Percentiles rank a stretch among this genome's conserved stretches.
Conservation (phyloP, 2,797 vertebrate genomes). For the Salarias fasciatus region DNA sequence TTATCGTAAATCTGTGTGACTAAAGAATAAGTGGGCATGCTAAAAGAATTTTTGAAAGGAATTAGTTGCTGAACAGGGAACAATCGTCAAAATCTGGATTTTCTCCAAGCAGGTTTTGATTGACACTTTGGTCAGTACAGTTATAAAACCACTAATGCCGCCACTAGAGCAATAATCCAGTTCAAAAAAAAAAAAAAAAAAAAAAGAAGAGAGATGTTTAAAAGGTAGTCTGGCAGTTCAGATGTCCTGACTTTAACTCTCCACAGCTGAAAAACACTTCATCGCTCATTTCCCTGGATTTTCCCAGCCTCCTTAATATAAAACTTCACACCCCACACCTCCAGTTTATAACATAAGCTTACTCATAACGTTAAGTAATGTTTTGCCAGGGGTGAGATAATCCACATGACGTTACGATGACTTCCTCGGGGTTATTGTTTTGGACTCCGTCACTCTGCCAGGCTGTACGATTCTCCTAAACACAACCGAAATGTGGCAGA, state of each 20-base stretch:
- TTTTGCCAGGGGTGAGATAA: neutral
- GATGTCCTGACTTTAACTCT: too few relatives aligned
- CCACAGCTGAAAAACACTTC: too few relatives aligned
- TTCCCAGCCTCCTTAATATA: too few relatives aligned
- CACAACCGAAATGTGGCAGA: neutral
- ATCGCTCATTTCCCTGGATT: too few relatives aligned
- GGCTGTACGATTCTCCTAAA: neutral
- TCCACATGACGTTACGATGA: neutral
- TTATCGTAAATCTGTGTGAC: neutral
- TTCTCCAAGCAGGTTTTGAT: neutral
- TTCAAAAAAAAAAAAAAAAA: neutral
- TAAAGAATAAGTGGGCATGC: neutral
- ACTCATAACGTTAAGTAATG: too few relatives aligned
- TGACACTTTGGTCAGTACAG: neutral
- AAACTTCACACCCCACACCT: too few relatives aligned
- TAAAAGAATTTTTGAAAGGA: neutral
- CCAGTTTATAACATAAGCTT: too few relatives aligned
- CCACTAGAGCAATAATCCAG: neutral
- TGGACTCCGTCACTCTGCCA: neutral
- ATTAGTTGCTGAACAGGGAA: neutral
- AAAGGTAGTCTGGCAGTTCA: too few relatives aligned
- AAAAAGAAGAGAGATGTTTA: too few relatives aligned
- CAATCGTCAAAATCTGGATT: too few relatives aligned
- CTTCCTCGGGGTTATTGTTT: neutral
- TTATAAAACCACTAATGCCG: slow-evolving; percentile 10